A percentile compares a stretch with the other conserved stretches of the same genome.
phyloP scores from a whole-genome alignment of 2,888 invertebrate genomes.

The Tinea pellionella region DNA sequence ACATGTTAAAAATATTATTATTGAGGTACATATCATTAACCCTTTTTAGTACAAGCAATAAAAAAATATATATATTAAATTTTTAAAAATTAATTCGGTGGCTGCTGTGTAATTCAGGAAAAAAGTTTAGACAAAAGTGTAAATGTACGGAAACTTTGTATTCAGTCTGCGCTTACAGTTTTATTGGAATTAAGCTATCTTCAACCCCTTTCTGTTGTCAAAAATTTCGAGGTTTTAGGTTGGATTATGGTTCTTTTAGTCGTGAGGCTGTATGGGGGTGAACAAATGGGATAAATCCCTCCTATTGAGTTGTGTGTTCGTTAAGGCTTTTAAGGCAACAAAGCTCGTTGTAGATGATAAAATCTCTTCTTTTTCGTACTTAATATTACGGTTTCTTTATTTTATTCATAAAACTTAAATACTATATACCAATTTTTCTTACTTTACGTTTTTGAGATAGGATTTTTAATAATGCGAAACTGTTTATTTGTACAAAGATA shows the following conservation, averaged over 20 bases:
- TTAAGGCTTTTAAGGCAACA: slow-evolving; percentile 1
- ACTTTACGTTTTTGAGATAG: too few relatives aligned
- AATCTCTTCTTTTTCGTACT: neutral
- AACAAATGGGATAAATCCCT: neutral
- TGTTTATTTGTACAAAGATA: too few relatives aligned
- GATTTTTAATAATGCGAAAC: too few relatives aligned
- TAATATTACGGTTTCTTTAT: neutral
- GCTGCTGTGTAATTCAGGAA: neutral
- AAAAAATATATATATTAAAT: too few relatives aligned
- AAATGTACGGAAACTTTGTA: neutral
- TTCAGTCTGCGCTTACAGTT: slow-evolving; percentile 29
- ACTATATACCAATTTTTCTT: too few relatives aligned
- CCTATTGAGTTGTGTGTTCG: neutral
- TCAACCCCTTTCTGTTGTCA: slow-evolving; percentile 46
- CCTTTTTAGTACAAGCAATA: too few relatives aligned
- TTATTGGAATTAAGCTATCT: slow-evolving; percentile 58
- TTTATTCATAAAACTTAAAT: neutral
- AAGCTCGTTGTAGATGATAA: neutral
- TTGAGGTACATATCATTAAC: too few relatives aligned
- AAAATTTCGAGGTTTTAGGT: slow-evolving; percentile 44
- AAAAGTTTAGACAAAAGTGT: neutral
- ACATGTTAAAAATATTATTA: too few relatives aligned
- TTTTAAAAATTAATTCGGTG: too few relatives aligned
- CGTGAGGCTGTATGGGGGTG: slow-evolving; percentile 25
- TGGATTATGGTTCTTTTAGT: slow-evolving; percentile 34